phyloP scores from a whole-genome alignment of 1,140 invertebrate genomes.

The Diorhabda elongata region DNA sequence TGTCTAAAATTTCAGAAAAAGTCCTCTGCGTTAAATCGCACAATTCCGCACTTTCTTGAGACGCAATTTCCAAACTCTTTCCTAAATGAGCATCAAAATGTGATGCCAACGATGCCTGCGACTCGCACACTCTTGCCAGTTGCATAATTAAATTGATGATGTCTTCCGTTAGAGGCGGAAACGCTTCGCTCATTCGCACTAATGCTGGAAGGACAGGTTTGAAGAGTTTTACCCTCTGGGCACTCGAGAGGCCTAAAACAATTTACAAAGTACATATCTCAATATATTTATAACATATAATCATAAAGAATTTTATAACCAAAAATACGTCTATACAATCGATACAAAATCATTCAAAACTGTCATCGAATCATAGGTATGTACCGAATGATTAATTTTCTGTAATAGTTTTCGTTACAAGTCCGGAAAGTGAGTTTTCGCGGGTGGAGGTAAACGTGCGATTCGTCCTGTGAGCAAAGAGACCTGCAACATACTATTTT shows the following conservation, averaged over 20 bases:
- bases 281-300: no score
- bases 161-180: conserved; percentile 89
- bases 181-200: conserved; percentile 82
- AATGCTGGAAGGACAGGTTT: conserved; percentile 78
- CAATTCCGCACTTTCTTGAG: conserved; percentile 53
- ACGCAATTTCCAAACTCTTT: conserved; percentile 51
- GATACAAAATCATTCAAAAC: no score
- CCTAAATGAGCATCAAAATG: conserved; percentile 54
- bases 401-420: no score
- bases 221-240: conserved; percentile 75
- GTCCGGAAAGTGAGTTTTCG: no score
- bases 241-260: conserved; percentile 69
- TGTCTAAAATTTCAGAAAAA: conserved; percentile 57
- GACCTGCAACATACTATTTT: no score
- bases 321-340: no score
- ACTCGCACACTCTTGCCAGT: conserved; percentile 78
- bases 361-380: no score
- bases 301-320: no score
- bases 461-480: no score
- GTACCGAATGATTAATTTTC: no score
- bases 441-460: no score
- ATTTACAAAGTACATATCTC: no score
- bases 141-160: conserved; percentile 80
- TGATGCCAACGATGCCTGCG: conserved; percentile 72
- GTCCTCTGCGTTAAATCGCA: conserved; percentile 63